Evolutionary conservation across 2,888 invertebrate species (phyloP).

Genomic region (Lissocephala sabroskyi): DNA sequence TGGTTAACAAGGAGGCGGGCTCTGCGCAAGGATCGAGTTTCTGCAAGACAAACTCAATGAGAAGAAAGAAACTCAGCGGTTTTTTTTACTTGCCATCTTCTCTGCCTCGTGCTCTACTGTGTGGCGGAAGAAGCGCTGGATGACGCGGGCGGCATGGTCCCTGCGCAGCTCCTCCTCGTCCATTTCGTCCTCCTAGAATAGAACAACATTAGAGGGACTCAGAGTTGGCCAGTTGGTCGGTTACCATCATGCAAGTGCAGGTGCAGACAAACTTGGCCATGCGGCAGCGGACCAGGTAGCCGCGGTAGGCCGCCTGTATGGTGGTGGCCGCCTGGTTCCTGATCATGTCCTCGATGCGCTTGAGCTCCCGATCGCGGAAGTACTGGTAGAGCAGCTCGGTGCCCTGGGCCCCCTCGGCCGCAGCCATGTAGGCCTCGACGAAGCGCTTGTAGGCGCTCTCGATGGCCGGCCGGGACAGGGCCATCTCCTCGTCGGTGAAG

Average conservation of each 20-base stretch:
- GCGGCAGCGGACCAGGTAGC: slow-evolving; percentile 36
- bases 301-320: slow-evolving; percentile 58
- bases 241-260: slow-evolving; percentile 39
- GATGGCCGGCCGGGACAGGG: slow-evolving; percentile 58
- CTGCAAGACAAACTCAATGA: not conserved
- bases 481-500: slow-evolving; percentile 61
- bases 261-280: slow-evolving; percentile 31
- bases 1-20: not conserved
- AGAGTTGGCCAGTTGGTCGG: not conserved
- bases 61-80: not conserved
- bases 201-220: too few species aligned
- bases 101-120: not conserved
- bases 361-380: slow-evolving; percentile 57
- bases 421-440: slow-evolving; percentile 62
- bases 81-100: slow-evolving; percentile 21
- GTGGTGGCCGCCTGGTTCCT: slow-evolving; percentile 44
- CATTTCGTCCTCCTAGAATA: slow-evolving; percentile 12
- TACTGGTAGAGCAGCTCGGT: slow-evolving; percentile 63
- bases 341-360: slow-evolving; percentile 36
- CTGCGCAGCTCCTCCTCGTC: slow-evolving; percentile 7
- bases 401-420: slow-evolving; percentile 56
- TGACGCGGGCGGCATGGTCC: slow-evolving; percentile 32
- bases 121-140: slow-evolving; percentile 47
- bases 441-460: slow-evolving; percentile 67
- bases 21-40: slow-evolving; percentile 21